These are phyloP conservation scores for Erebia palarica DNA, from an alignment of 2,888 invertebrate genomes.

Conservation along the genomic window DNA sequence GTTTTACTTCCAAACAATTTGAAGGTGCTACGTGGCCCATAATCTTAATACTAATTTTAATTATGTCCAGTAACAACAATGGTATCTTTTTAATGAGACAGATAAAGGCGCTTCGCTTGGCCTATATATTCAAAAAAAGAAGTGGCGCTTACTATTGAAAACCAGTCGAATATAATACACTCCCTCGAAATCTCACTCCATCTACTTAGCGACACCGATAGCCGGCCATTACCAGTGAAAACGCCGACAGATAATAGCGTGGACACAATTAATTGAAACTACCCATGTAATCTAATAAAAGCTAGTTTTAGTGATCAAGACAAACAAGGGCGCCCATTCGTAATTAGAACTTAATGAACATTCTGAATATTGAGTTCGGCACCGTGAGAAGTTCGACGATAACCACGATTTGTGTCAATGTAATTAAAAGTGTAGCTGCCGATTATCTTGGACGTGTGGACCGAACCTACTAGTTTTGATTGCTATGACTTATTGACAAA, in stretches of 20 bases:
- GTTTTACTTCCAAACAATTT: not conserved
- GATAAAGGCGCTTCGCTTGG: constrained; percentile 44
- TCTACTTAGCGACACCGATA: constrained; percentile 77
- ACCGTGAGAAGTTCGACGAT: constrained; percentile 80
- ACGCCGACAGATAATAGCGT: constrained; percentile 73
- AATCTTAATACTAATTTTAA: constrained; percentile 27
- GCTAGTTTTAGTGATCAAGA: constrained; percentile 79
- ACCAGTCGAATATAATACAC: constrained; percentile 59
- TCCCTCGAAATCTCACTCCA: constrained; percentile 64
- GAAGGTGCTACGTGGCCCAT: not conserved
- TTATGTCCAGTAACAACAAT: constrained; percentile 39
- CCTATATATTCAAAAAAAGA: constrained; percentile 49
- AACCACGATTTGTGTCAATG: constrained; percentile 81
- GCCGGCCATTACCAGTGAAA: constrained; percentile 74
- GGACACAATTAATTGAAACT: constrained; percentile 81
- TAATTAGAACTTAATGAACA: constrained; percentile 82
- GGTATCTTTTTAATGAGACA: constrained; percentile 44
- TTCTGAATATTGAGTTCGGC: constrained; percentile 76
- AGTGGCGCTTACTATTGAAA: constrained; percentile 59
- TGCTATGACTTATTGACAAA: constrained; percentile 64
- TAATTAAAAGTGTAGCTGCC: constrained; percentile 81
- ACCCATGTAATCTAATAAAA: constrained; percentile 82
- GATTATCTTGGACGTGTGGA: constrained; percentile 71
- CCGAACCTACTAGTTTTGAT: constrained; percentile 71
- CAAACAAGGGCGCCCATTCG: constrained; percentile 81